phyloP scores from a whole-genome alignment of 1,140 invertebrate species.

The Hetaerina americana region DNA sequence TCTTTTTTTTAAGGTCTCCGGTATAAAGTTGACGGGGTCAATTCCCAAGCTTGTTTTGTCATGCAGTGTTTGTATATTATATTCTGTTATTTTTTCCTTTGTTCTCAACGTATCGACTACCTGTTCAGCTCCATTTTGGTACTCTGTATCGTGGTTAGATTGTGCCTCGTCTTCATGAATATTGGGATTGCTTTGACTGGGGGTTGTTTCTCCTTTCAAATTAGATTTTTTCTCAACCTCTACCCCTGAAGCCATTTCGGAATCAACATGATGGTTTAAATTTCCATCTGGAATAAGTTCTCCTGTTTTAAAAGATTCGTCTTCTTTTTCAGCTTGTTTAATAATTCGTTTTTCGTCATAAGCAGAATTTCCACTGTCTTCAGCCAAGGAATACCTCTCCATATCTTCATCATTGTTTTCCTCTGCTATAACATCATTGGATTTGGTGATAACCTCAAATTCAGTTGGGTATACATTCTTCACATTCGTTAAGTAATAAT shows the following conservation, averaged over 20 bases:
- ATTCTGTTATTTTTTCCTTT: too few species aligned
- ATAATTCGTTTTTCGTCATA: background rate
- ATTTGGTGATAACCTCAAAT: too few species aligned
- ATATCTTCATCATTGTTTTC: background rate
- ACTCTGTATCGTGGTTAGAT: background rate
- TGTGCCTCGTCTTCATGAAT: background rate
- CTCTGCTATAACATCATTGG: too few species aligned
- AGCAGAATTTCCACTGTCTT: background rate
- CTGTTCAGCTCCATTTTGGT: background rate
- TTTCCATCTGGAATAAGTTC: background rate
- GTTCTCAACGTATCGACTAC: background rate
- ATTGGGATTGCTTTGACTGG: background rate
- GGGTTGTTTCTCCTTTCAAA: background rate
- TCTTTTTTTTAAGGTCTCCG: too few species aligned
- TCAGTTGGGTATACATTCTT: slow-evolving; percentile 13
- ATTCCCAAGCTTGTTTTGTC: background rate
- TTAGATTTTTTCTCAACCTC: background rate
- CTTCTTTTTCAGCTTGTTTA: background rate
- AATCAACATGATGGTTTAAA: background rate
- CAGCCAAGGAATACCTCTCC: background rate
- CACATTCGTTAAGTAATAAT: slow-evolving; percentile 44
- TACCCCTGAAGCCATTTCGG: background rate
- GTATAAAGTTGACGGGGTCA: background rate
- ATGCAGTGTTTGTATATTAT: too few species aligned
- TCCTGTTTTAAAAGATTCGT: background rate